Evolutionary conservation across 1,140 invertebrate species (phyloP).

Genomic region (Drosophila funebris): DNA sequence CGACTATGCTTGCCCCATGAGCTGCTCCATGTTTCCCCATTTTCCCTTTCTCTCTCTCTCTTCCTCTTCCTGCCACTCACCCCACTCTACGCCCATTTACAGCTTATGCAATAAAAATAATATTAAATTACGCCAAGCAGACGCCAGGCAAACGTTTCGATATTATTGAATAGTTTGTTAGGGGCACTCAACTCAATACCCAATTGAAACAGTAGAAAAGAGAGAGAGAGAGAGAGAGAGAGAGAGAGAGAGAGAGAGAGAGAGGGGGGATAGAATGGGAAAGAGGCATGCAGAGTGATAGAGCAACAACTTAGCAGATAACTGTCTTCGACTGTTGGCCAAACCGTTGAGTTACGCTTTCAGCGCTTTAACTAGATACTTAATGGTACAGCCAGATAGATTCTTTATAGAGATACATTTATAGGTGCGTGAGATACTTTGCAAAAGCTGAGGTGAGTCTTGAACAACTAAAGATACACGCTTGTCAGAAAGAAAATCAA

Average conservation of each 20-base stretch:
- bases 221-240: background rate
- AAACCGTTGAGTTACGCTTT: background rate
- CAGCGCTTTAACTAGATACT: background rate
- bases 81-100: background rate
- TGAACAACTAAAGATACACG: too few relatives aligned
- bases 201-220: background rate
- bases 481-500: background rate
- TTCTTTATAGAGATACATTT: background rate
- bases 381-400: background rate
- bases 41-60: background rate
- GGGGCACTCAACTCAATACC: conserved; percentile 38
- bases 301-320: background rate
- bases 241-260: background rate
- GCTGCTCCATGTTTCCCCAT: background rate
- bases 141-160: conserved; percentile 64
- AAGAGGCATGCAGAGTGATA: background rate
- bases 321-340: background rate
- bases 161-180: conserved; percentile 68
- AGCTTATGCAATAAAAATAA: conserved; percentile 79
- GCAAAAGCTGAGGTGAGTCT: background rate
- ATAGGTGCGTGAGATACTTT: background rate
- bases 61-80: background rate
- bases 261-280: background rate
- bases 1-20: background rate
- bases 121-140: conserved; percentile 73